phyloP scores from a whole-genome alignment of 2,113 vertebrate genomes.

The rabbit (Oryctolagus cuniculus) region DNA sequence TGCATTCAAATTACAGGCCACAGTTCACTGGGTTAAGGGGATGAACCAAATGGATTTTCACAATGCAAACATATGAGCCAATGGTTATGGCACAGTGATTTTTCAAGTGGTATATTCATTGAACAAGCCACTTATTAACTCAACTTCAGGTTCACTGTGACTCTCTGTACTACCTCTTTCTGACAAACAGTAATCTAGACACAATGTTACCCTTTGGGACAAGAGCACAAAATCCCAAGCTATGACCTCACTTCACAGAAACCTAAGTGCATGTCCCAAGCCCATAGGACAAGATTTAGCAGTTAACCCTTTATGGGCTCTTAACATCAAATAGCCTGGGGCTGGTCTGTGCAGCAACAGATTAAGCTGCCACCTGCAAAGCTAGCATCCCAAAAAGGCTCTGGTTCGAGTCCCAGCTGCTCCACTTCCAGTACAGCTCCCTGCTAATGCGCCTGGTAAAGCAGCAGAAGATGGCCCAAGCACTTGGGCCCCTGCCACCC shows the following conservation, averaged over 20 bases:
- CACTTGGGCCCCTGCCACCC: no score
- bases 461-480: no score
- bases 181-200: not conserved
- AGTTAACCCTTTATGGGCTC: not conserved
- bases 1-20: not conserved
- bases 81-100: not conserved
- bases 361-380: no score
- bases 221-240: not conserved
- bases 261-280: not conserved
- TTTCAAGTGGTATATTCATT: conserved; percentile 17
- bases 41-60: not conserved
- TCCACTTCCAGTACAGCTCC: no score
- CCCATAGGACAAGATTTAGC: not conserved
- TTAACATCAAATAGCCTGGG: not conserved
- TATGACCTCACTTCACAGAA: not conserved
- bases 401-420: no score
- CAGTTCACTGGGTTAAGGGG: not conserved
- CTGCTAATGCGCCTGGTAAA: no score
- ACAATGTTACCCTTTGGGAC: not conserved
- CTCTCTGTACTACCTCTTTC: not conserved
- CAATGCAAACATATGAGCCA: not conserved
- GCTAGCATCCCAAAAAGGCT: no score
- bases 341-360: no score
- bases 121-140: not conserved
- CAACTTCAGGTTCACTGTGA: not conserved